Base-by-base conservation (phyloP, 2,888 invertebrate genomes). In the Orchesella flavescens region DNA sequence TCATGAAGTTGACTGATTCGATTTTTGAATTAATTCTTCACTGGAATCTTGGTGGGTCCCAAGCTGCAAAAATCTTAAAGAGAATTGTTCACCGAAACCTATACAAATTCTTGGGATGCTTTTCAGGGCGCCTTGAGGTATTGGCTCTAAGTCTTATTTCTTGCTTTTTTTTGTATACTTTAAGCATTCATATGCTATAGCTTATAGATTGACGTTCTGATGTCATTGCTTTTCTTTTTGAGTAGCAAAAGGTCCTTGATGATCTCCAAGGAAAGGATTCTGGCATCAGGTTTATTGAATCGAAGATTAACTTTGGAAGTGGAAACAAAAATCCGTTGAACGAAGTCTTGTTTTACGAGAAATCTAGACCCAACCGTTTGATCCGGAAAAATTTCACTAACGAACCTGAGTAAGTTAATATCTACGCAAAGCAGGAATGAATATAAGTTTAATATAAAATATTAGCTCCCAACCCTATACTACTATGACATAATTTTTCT, bases 1-100 rank as follows among this genome's bases (percentile, higher is more conserved):
- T 89, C 82, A 85, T 86, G 55, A 84, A 86, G 66, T 84, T 90
- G 46, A 89, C 89, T 3, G 90, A 90, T 69, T 87, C 89, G 34
- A 77, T 90, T 15, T 87, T 89, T 53, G 89, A 89, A 83, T 86
- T 86, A 21, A 89, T 89, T 46, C 74, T 87, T 46, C 85, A 86
- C 81, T 88, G 87, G 76, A 80, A 75, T 34, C 72, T 84, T 19
- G 83, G 83, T 15, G 79, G 87, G 10, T 74, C 77, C 15, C n/a
- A 68, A 17, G 86, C 87, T 0, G 69, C 81, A 13, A 21, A 57
- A 19, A 75, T 87, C 5, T 84, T 86, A 34, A 43, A 59, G 12
- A 68, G 63, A 10, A 72, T 87, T 57, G 53, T 86, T 1, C 23
- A 55, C 15, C 55, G 87, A 19, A 80, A 87, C 24, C 72, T 87